These are phyloP conservation scores for Megaceryle maxima DNA, from an alignment of 2,113 vertebrate genomes.

Conservation along the genomic window DNA sequence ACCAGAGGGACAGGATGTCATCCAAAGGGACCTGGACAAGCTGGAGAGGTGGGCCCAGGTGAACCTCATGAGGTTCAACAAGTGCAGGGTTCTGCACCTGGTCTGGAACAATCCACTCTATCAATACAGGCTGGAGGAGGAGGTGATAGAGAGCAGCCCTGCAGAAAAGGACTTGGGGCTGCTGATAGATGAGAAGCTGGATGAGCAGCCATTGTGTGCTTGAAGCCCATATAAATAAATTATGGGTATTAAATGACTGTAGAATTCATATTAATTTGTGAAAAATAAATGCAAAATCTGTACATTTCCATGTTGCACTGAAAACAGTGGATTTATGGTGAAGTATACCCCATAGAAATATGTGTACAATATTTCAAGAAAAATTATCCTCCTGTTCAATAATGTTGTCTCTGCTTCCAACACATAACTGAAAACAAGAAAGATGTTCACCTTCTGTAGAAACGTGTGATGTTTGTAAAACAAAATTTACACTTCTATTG, in stretches of 20 bases:
- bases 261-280: background rate
- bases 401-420: background rate
- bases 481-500: background rate
- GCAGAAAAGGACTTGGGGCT: no score
- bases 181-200: no score
- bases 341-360: background rate
- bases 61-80: no score
- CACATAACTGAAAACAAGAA: background rate
- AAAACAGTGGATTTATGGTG: background rate
- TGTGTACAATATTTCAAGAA: background rate
- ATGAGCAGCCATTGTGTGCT: no score
- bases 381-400: background rate
- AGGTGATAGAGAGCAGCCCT: no score
- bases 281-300: background rate
- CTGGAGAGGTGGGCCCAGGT: no score
- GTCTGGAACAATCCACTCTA: no score
- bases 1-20: no score
- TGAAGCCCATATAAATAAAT: background rate
- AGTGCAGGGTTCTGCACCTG: no score
- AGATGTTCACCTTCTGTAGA: background rate
- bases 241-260: background rate
- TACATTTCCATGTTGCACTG: background rate
- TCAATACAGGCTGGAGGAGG: no score
- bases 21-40: no score
- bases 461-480: background rate